phyloP scores from a whole-genome alignment of 1,140 invertebrate genomes.

The Lepidurus apus region DNA sequence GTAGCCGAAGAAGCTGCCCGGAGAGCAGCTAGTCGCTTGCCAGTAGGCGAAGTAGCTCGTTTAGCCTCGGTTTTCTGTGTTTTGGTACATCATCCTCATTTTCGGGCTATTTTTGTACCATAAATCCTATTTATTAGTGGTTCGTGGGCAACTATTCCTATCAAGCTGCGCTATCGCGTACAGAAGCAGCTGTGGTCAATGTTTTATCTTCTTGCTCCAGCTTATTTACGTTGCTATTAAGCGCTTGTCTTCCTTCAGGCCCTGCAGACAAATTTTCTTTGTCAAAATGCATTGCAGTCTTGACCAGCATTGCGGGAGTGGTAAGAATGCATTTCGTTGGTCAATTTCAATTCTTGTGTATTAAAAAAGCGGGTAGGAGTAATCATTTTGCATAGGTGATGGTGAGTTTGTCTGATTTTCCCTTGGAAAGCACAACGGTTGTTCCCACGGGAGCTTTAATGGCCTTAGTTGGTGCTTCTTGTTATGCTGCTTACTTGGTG shows the following conservation, averaged over 20 bases:
- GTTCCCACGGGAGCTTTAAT: constrained; percentile 64
- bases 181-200: constrained; percentile 69
- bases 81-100: constrained; percentile 54
- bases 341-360: not conserved
- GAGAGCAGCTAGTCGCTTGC: constrained; percentile 61
- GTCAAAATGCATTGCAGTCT: constrained; percentile 70
- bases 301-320: constrained; percentile 69
- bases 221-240: constrained; percentile 74
- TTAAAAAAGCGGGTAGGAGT: not conserved
- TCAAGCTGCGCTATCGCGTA: constrained; percentile 67
- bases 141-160: constrained; percentile 75
- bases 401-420: constrained; percentile 63
- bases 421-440: constrained; percentile 42
- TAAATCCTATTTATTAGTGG: constrained; percentile 53
- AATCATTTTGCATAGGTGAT: constrained; percentile 51
- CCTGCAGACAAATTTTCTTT: constrained; percentile 70
- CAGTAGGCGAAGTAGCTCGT: constrained; percentile 63
- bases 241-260: constrained; percentile 71
- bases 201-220: constrained; percentile 75
- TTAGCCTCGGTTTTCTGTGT: constrained; percentile 70
- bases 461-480: constrained; percentile 72
- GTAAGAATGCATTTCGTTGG: constrained; percentile 50
- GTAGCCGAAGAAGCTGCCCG: constrained; percentile 63
- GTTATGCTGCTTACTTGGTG: constrained; percentile 78
- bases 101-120: not conserved